These are phyloP conservation scores for Anoura caudifer DNA, from an alignment of 2,113 vertebrate genomes.

Conservation along the genomic window DNA sequence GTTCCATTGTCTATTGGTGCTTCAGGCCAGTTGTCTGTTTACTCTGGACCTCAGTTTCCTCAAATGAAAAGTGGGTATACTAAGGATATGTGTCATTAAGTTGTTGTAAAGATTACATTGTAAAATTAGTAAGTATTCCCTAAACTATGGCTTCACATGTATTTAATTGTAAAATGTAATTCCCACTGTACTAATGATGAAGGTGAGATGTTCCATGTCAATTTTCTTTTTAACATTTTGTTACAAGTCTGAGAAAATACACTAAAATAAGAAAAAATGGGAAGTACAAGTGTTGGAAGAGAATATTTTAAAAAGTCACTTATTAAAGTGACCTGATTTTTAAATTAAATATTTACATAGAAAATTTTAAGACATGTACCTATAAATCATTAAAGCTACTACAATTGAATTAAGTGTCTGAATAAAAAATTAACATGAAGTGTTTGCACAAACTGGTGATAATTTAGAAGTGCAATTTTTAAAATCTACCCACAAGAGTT, in stretches of 20 bases:
- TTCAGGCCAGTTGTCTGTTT: background rate
- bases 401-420: background rate
- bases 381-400: background rate
- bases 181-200: background rate
- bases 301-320: background rate
- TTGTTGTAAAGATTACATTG: background rate
- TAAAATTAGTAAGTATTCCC: background rate
- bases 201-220: background rate
- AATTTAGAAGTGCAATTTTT: background rate
- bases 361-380: background rate
- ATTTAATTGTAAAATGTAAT: background rate
- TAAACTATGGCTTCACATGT: background rate
- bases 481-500: background rate
- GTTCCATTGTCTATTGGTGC: background rate
- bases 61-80: background rate
- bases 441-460: background rate
- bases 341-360: background rate
- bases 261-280: slow-evolving; percentile 9
- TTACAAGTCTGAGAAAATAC: background rate
- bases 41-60: background rate
- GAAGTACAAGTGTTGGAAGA: background rate
- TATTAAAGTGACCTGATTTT: background rate
- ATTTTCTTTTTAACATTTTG: background rate
- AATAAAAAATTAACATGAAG: background rate
- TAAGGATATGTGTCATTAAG: background rate